Evolutionary conservation across 2,888 invertebrate genomes (phyloP).

Genomic region (Pachliopta kotzebuea): DNA sequence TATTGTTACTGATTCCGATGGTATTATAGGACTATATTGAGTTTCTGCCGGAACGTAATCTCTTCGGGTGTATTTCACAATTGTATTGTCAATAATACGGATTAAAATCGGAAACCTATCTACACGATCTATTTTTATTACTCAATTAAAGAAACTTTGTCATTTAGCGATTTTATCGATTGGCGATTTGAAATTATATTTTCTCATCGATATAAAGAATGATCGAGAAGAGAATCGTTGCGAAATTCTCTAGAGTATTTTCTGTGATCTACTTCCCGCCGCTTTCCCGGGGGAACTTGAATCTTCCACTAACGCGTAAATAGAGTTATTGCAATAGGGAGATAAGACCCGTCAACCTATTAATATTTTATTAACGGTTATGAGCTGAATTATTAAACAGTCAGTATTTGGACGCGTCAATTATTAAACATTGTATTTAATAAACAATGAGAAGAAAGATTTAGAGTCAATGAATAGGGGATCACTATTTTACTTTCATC

Average conservation of each 20-base stretch:
- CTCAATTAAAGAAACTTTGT: neutral
- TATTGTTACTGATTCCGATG: constrained; percentile 64
- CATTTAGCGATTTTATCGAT: neutral
- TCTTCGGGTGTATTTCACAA: constrained; percentile 50
- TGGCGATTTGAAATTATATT: constrained; percentile 36
- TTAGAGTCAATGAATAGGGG: neutral
- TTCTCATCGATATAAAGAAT: constrained; percentile 37
- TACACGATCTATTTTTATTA: constrained; percentile 1
- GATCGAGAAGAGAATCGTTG: constrained; percentile 39
- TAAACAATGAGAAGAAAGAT: constrained; percentile 25
- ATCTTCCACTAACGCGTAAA: constrained; percentile 54
- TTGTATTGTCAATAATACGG: constrained; percentile 32
- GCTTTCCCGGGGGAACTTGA: constrained; percentile 46
- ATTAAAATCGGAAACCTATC: constrained; percentile 10
- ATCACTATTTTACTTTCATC: neutral
- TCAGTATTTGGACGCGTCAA: constrained; percentile 42
- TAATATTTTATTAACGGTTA: constrained; percentile 49
- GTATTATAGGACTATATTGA: constrained; percentile 63
- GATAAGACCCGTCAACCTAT: constrained; percentile 43
- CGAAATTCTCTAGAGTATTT: constrained; percentile 42
- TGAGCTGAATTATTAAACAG: constrained; percentile 44
- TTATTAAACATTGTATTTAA: constrained; percentile 32
- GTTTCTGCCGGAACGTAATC: constrained; percentile 45
- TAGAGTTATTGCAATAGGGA: constrained; percentile 52
- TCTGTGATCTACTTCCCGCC: constrained; percentile 48